A percentile compares a stretch with the other conserved stretches of the same genome.
These are phyloP conservation scores for Troglohyphantes excavatus DNA, from an alignment of 2,888 invertebrate genomes.

Conservation along the genomic window DNA sequence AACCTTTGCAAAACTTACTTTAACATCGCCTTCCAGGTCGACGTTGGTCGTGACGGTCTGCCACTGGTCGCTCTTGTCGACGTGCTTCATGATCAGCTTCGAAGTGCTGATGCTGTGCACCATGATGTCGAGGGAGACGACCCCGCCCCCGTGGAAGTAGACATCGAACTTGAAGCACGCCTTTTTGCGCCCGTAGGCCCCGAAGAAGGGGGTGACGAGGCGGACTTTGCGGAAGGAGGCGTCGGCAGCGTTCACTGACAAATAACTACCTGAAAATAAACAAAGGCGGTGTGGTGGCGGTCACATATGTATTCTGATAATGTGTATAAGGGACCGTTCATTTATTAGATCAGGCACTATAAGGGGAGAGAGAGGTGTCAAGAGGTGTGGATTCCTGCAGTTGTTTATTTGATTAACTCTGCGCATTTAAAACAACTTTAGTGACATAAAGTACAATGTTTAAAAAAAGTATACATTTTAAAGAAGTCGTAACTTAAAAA, in stretches of 20 bases:
- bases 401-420: too few relatives aligned
- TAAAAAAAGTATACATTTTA: too few relatives aligned
- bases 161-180: constrained; percentile 73
- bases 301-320: too few relatives aligned
- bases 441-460: too few relatives aligned
- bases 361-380: too few relatives aligned
- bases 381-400: too few relatives aligned
- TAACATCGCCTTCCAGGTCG: constrained; percentile 55
- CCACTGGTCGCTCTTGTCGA: constrained; percentile 70
- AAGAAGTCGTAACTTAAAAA: too few relatives aligned
- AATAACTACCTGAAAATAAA: constrained; percentile 43
- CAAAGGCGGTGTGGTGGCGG: too few relatives aligned
- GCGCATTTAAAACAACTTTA: too few relatives aligned
- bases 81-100: constrained; percentile 50
- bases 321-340: too few relatives aligned
- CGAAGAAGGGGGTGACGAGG: constrained; percentile 62
- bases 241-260: constrained; percentile 55
- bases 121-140: constrained; percentile 44
- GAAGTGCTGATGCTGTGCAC: constrained; percentile 53
- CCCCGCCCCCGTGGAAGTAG: constrained; percentile 70
- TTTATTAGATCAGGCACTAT: too few relatives aligned
- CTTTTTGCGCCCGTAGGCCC: constrained; percentile 56
- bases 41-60: constrained; percentile 37
- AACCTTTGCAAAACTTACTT: constrained; percentile 49
- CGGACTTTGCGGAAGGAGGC: constrained; percentile 67